Evolutionary conservation across 2,113 vertebrate species (phyloP).

Genomic region (human (Homo sapiens)): GRCh38 chr1:165045501-165046000

Average conservation of each 20-base stretch:
- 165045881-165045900: not conserved
- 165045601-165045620: not conserved
- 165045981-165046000: no score
- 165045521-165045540: not conserved
- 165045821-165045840: not conserved
- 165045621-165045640: not conserved
- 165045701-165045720: not conserved
- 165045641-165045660: not conserved
- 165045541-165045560: not conserved
- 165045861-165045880: not conserved
- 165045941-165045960: not conserved
- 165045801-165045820: not conserved
- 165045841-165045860: not conserved
- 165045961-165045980: no score
- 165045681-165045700: not conserved
- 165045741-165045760: not conserved
- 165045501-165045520: not conserved
- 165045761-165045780: not conserved
- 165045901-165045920: not conserved
- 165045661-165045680: not conserved
- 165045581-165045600: not conserved
- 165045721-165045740: not conserved
- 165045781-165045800: not conserved
- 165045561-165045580: not conserved
- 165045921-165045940: not conserved